These are phyloP conservation scores for Lepilemur septentrionalis DNA, from an alignment of 2,797 vertebrate species.

Conservation along the genomic window DNA sequence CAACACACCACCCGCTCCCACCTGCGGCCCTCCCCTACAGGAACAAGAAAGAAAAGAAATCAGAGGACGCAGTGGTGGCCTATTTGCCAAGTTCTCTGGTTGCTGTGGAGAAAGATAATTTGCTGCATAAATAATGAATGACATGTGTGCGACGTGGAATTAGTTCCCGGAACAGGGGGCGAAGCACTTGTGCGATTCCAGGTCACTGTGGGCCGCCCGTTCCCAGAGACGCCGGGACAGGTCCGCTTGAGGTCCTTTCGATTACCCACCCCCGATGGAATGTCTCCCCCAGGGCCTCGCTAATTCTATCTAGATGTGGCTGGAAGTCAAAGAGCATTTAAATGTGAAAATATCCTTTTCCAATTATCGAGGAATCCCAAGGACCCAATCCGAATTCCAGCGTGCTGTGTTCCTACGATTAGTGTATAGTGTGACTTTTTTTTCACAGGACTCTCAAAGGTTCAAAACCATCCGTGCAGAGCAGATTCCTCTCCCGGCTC, in stretches of 20 bases:
- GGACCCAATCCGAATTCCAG: background rate
- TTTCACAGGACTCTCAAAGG: slow-evolving; percentile 41
- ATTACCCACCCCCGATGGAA: slow-evolving; percentile 67
- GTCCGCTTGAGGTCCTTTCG: slow-evolving; percentile 72
- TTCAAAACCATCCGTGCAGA: slow-evolving; percentile 25
- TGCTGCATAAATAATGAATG: slow-evolving; percentile 82
- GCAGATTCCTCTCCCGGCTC: background rate
- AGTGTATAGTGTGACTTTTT: slow-evolving; percentile 64
- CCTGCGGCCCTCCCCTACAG: background rate
- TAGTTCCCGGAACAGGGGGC: slow-evolving; percentile 72
- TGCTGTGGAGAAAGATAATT: slow-evolving; percentile 76
- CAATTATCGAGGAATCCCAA: slow-evolving; percentile 41
- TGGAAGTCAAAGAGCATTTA: slow-evolving; percentile 61
- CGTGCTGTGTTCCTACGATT: slow-evolving; percentile 46
- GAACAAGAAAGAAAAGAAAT: background rate
- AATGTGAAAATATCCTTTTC: slow-evolving; percentile 68
- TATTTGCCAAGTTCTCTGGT: slow-evolving; percentile 71
- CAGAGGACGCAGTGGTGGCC: slow-evolving; percentile 59
- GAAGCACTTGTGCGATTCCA: slow-evolving; percentile 76
- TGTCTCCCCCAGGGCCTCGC: slow-evolving; percentile 70
- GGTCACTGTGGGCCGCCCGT: slow-evolving; percentile 76
- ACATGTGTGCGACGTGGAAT: slow-evolving; percentile 77
- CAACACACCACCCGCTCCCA: background rate
- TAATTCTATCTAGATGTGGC: slow-evolving; percentile 65
- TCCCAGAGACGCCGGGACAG: slow-evolving; percentile 75